Evolutionary conservation across 2,113 vertebrate genomes (phyloP).

Genomic region (Ginglymostoma cirratum): DNA sequence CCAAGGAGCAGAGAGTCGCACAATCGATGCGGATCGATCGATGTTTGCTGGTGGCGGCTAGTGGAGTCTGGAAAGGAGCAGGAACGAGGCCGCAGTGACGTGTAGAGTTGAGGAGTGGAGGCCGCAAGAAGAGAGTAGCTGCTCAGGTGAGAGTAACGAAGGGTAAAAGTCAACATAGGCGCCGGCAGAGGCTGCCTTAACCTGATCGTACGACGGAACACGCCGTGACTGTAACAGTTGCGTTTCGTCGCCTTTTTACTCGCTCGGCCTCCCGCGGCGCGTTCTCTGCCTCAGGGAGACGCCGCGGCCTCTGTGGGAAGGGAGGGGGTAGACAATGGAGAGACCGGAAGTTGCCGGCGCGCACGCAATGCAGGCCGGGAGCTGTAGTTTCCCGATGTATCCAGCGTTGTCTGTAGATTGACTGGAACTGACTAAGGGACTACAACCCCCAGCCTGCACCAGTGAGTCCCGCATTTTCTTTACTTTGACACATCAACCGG

Average conservation of each 20-base stretch:
- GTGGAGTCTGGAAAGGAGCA: not conserved
- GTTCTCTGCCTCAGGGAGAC: not conserved
- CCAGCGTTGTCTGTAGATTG: not conserved
- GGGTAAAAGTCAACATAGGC: too few species aligned
- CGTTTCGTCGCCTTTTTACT: not conserved
- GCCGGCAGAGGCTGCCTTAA: not conserved
- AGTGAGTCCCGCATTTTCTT: too few species aligned
- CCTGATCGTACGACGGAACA: too few species aligned
- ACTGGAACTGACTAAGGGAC: not conserved
- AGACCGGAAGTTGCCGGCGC: slow-evolving; percentile 3
- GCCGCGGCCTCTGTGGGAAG: not conserved
- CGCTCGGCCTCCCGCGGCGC: not conserved
- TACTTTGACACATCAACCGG: not conserved
- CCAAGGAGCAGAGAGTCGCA: not conserved
- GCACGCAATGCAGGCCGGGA: slow-evolving; percentile 21
- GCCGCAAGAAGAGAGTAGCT: not conserved
- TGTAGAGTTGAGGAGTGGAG: slow-evolving; percentile 24
- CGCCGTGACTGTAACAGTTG: not conserved
- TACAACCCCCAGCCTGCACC: not conserved
- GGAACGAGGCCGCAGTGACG: slow-evolving; percentile 42
- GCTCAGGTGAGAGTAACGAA: not conserved
- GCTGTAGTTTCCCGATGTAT: not conserved
- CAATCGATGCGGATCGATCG: not conserved
- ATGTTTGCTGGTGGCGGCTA: not conserved
- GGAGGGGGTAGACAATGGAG: not conserved